phyloP scores from a whole-genome alignment of 2,888 invertebrate species.

The Parascotia fuliginaria region DNA sequence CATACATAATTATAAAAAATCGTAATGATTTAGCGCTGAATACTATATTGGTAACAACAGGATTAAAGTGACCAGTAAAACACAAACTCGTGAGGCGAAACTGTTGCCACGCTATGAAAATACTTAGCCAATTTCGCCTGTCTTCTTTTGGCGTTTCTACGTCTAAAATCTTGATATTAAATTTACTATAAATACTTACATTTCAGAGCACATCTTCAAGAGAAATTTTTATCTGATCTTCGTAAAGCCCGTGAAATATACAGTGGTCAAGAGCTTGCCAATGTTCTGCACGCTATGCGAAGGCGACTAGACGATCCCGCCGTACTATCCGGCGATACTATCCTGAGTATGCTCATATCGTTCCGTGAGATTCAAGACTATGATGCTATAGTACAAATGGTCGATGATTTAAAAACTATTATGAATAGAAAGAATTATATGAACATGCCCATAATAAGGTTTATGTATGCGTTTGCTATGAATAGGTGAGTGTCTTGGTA shows the following conservation, averaged over 20 bases:
- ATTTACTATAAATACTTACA: too few species aligned
- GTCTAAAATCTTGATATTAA: too few species aligned
- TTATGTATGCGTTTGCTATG: constrained; percentile 98
- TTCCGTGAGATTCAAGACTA: constrained; percentile 97
- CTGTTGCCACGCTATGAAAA: too few species aligned
- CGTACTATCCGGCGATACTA: constrained; percentile 97
- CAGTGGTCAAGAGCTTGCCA: constrained; percentile 92
- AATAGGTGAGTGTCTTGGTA: constrained; percentile 87
- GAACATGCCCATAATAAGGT: constrained; percentile 95
- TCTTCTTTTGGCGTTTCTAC: too few species aligned
- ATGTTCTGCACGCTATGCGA: constrained; percentile 94
- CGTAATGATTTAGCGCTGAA: too few species aligned
- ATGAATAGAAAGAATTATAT: constrained; percentile 95
- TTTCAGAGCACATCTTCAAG: constrained; percentile 96
- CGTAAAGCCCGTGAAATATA: constrained; percentile 96
- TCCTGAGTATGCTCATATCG: constrained; percentile 96
- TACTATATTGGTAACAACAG: too few species aligned
- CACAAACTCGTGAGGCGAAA: too few species aligned
- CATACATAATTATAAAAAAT: too few species aligned
- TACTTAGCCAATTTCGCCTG: too few species aligned
- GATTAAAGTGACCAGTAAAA: too few species aligned
- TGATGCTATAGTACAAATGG: constrained; percentile 98
- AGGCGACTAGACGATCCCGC: constrained; percentile 98
- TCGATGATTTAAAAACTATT: constrained; percentile 96
- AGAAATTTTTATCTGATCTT: constrained; percentile 97